phyloP scores from a whole-genome alignment of 2,113 vertebrate species.

The Cyanocitta stelleri region DNA sequence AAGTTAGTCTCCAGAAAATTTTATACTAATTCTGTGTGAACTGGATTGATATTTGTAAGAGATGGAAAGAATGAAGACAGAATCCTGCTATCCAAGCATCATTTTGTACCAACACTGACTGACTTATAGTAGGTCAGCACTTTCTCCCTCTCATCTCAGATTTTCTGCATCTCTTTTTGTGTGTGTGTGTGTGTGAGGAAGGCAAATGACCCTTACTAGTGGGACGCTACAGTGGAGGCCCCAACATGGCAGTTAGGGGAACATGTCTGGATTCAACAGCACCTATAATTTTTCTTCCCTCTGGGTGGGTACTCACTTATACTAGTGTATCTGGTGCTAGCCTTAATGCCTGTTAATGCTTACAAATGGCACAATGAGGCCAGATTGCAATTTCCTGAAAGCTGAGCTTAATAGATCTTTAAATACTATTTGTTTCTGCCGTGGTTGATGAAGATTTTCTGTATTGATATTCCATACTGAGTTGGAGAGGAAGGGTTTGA shows the following conservation, averaged over 20 bases:
- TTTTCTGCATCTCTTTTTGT: background rate
- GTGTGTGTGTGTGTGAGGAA: background rate
- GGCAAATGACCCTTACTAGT: background rate
- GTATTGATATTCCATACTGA: background rate
- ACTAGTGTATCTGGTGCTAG: background rate
- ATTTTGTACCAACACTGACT: background rate
- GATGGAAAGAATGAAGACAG: background rate
- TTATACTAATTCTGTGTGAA: background rate
- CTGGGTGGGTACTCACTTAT: background rate
- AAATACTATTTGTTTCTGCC: background rate
- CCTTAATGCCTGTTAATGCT: background rate
- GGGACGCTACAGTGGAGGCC: background rate
- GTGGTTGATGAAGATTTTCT: background rate
- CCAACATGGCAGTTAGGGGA: background rate
- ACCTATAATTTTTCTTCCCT: background rate
- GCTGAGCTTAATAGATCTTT: background rate
- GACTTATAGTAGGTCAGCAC: background rate
- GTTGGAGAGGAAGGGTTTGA: background rate
- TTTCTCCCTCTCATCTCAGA: background rate
- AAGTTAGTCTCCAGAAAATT: background rate
- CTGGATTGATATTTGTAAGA: background rate
- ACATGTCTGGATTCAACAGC: background rate
- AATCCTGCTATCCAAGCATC: background rate
- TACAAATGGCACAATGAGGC: background rate
- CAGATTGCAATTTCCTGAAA: conserved; percentile 12